Evolutionary conservation across 2,113 vertebrate species (phyloP).

Genomic region (Eudyptes chrysolophus): DNA sequence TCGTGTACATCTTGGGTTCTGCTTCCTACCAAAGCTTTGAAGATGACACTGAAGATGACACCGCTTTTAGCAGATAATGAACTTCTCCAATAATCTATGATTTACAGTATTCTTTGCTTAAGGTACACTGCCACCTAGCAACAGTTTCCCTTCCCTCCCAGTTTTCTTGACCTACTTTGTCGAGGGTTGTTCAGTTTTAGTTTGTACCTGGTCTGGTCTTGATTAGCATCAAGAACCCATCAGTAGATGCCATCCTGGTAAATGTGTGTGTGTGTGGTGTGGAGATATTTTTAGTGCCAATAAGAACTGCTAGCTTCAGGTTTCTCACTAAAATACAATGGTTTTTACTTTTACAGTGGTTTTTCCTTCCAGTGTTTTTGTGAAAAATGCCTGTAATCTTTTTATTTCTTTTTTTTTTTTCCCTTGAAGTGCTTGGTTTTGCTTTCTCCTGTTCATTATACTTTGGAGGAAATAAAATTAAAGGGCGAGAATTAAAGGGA

Average conservation of each 20-base stretch:
- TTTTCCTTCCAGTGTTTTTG: neutral
- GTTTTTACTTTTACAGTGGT: neutral
- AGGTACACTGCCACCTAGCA: constrained; percentile 72
- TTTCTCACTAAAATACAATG: neutral
- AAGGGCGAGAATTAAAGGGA: neutral
- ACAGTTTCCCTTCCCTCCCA: constrained; percentile 47
- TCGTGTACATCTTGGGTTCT: neutral
- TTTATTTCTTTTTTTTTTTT: neutral
- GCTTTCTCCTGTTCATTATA: neutral
- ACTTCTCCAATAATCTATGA: neutral
- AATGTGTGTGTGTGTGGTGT: neutral
- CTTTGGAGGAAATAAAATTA: neutral
- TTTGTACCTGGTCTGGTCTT: constrained; percentile 32
- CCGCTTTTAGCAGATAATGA: neutral
- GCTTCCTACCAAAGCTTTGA: neutral
- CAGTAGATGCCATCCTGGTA: neutral
- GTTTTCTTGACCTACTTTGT: constrained; percentile 50
- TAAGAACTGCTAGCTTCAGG: neutral
- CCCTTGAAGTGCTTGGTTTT: neutral
- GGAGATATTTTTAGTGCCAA: neutral
- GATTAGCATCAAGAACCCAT: neutral
- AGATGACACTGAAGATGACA: neutral
- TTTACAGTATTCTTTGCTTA: constrained; percentile 58
- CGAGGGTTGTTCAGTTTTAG: neutral
- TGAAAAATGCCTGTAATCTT: neutral